Base-by-base conservation (phyloP, 2,888 invertebrate species). In the Microplitis deprimator region DNA sequence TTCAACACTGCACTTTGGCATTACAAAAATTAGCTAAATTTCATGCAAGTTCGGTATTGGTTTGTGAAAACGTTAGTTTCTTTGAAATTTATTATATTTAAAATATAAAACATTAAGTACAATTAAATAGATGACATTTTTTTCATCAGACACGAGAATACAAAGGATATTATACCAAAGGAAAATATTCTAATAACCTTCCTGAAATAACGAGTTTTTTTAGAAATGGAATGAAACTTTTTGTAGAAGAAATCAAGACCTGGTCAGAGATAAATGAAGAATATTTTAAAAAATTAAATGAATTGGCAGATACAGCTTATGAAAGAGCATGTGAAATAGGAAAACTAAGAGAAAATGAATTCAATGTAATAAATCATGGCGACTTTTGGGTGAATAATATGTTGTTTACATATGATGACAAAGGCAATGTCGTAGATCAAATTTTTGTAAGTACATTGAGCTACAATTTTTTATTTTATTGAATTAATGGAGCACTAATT, bases 11-110 rank as follows among this genome's bases (percentile, higher is more conserved):
- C 78, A 83, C 90, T 65, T 81, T 92, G 60, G 91, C 92, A 7
- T 82, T 93, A 1, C 87, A 88, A 76, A 91, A 91, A 84, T 84
- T 93, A 83, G 93, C 91, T 2, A 90, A 89, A 81, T 91, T 92
- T 82, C 93, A 93, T 84, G 93, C 92, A 10, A 90, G 91, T 16
- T 92, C 92, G 0, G 90, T 92, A 79, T 89, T 92, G 59, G 83
- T 92, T 77, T 90, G 89, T 68, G 90, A 92, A 82, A 91, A 91
- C 90, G 92, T 92, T 86, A 84, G 83, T 13, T 50, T 29, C 0
- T 29, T 29, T 29, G 0, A 29, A 29, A 0, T 29, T 4, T 29
- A 29, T 29, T 4, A 29, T 29, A 29, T 29, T 29, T 29, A 29
- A 29, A 29, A 29, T 29, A 3, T 3, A 29, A 29, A 29, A 3